A percentile compares a stretch with the other conserved stretches of the same genome.
These are phyloP conservation scores for Zaprionus bogoriensis DNA, from an alignment of 2,888 invertebrate species.

Conservation along the genomic window DNA sequence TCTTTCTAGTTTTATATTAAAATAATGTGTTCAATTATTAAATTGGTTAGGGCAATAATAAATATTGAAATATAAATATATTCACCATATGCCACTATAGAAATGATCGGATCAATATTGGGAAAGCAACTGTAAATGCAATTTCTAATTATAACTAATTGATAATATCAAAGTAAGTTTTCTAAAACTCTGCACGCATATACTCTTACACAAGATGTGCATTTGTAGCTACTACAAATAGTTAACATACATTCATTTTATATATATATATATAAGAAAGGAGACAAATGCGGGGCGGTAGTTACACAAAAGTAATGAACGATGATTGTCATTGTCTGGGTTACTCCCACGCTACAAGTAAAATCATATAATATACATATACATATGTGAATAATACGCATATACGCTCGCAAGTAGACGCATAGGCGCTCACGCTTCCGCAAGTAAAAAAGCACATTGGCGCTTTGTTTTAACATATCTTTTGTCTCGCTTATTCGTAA, in stretches of 20 bases:
- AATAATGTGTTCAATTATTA: too few relatives aligned
- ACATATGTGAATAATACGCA: background rate
- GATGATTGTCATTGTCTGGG: constrained; percentile 54
- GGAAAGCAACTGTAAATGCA: too few relatives aligned
- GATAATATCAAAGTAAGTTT: too few relatives aligned
- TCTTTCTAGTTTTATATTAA: too few relatives aligned
- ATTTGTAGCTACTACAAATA: too few relatives aligned
- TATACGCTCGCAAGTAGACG: background rate
- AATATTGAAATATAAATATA: too few relatives aligned
- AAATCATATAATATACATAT: background rate
- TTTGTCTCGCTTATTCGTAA: constrained; percentile 63
- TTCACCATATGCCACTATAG: too few relatives aligned
- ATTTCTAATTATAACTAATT: too few relatives aligned
- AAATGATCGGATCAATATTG: too few relatives aligned
- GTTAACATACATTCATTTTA: too few relatives aligned
- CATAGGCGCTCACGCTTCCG: constrained; percentile 32
- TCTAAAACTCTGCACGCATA: too few relatives aligned
- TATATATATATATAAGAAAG: background rate
- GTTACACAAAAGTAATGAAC: constrained; percentile 58
- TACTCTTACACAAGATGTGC: background rate
- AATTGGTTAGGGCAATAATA: too few relatives aligned
- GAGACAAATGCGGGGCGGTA: constrained; percentile 37
- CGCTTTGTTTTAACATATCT: constrained; percentile 68
- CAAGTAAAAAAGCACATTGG: constrained; percentile 42
- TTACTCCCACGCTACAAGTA: constrained; percentile 57